Percentiles rank a stretch among this genome's conserved stretches.
These are phyloP conservation scores for Amphibalanus amphitrite DNA, from an alignment of 1,140 invertebrate species.

Conservation along the genomic window DNA sequence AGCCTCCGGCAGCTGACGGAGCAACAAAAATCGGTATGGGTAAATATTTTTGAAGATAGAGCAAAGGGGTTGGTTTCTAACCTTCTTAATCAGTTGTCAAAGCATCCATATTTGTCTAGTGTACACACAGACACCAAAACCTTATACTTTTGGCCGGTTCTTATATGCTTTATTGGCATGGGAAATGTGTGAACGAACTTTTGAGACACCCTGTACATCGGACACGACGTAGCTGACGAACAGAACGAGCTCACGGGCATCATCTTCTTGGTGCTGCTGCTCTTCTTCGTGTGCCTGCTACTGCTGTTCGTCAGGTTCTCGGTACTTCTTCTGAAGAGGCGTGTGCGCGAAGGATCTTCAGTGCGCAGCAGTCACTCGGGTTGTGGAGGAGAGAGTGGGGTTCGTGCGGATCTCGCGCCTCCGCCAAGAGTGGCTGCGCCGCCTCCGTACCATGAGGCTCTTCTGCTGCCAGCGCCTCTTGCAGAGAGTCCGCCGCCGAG, in stretches of 20 bases:
- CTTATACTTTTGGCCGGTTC: too few relatives aligned
- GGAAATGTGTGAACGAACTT: too few relatives aligned
- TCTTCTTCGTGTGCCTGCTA: not conserved
- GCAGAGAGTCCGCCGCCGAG: not conserved
- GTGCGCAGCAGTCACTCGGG: not conserved
- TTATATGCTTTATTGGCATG: too few relatives aligned
- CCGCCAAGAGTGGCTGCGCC: not conserved
- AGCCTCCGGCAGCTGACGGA: too few relatives aligned
- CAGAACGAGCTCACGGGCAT: conserved; percentile 1
- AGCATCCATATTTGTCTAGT: too few relatives aligned
- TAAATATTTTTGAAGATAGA: too few relatives aligned
- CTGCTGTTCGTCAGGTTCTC: not conserved
- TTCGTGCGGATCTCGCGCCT: not conserved
- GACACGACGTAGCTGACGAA: not conserved
- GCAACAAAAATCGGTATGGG: too few relatives aligned
- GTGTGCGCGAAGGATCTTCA: not conserved
- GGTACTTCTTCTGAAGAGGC: not conserved
- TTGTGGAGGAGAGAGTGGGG: not conserved
- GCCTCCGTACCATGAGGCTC: not conserved
- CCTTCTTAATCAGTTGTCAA: too few relatives aligned
- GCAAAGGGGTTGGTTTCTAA: too few relatives aligned
- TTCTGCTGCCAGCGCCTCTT: not conserved
- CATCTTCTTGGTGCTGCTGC: not conserved
- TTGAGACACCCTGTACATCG: too few relatives aligned
- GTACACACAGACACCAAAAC: too few relatives aligned